Evolutionary conservation across 2,113 vertebrate genomes (phyloP), one percentile per base, ranked within the genome.

Genomic region (Syrrhaptes paradoxus): DNA sequence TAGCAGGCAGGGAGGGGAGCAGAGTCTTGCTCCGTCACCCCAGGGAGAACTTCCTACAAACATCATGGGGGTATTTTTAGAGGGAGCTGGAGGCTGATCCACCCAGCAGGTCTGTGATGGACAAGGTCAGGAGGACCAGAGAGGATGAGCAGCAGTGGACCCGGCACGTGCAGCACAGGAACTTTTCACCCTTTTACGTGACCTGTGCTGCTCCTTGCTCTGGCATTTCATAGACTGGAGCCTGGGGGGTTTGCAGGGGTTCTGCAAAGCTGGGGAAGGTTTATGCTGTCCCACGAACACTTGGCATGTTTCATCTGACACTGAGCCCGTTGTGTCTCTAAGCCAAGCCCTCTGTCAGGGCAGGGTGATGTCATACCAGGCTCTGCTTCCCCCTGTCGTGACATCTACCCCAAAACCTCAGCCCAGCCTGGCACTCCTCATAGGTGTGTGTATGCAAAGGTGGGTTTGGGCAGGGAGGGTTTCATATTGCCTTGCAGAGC

Each of bases 351-450:
- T 1, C 16, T 48, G 7, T 7, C 8, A 14, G 34, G 15, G 46
- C 17, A 21, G 28, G 22, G 52, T 13, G 26, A 20, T 20, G 43
- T 46, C 9, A 22, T 5, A 16, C n/a, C 28, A 8, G 34, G 29
- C n/a, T 29, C 36, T 29, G 54, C 62, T 79, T 63, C 17, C 10
- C 48, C 55, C 61, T 17, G 7, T n/a, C 2, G 3, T n/a, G 67
- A 31, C 17, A 62, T 13, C 26, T 43, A 9, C 36, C 7, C 3
- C 1, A 14, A 15, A 24, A 71, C 15, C 34, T 5, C 2, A 11
- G 46, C 2, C 1, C 34, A 32, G 28, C 0, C 7, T 31, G n/a
- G 70, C 17, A 5, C 63, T n/a, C 55, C 16, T 28, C 7, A 3
- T 4, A 31, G 58, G 21, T 28, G 52, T 28, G 24, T 13, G 1